phyloP scores from a whole-genome alignment of 2,888 invertebrate species.

The Thera obeliscata region DNA sequence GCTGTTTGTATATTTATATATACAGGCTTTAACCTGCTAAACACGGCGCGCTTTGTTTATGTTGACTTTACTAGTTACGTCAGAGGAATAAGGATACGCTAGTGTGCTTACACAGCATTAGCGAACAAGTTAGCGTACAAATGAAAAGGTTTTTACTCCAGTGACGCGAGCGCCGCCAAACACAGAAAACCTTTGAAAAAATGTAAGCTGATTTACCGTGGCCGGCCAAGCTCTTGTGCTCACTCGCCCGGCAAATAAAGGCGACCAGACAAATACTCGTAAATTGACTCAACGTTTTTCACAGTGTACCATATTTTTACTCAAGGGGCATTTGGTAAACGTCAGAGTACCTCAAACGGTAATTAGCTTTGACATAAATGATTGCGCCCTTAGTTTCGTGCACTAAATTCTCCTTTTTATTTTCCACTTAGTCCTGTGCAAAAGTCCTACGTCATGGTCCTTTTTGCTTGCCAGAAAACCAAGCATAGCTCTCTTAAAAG shows the following conservation, averaged over 20 bases:
- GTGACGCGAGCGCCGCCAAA: constrained; percentile 76
- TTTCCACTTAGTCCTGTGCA: constrained; percentile 19
- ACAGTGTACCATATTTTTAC: constrained; percentile 74
- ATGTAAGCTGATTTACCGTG: constrained; percentile 82
- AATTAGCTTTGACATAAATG: constrained; percentile 39
- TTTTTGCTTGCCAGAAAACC: constrained; percentile 32
- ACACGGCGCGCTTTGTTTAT: constrained; percentile 25
- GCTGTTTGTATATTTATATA: background rate
- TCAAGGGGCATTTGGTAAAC: constrained; percentile 53
- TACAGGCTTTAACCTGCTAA: constrained; percentile 20
- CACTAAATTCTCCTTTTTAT: constrained; percentile 16
- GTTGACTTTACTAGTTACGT: constrained; percentile 29
- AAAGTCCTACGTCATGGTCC: constrained; percentile 3
- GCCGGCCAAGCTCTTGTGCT: constrained; percentile 69
- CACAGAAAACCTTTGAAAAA: constrained; percentile 81
- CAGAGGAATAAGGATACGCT: constrained; percentile 23
- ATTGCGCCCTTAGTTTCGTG: constrained; percentile 30
- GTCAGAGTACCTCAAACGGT: constrained; percentile 43
- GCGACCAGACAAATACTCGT: constrained; percentile 82
- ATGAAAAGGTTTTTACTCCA: constrained; percentile 72
- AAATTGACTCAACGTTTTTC: constrained; percentile 82
- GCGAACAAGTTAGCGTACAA: constrained; percentile 61
- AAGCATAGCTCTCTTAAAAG: background rate
- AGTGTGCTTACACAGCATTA: constrained; percentile 46
- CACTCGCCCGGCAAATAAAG: constrained; percentile 81